A percentile compares a stretch with the other conserved stretches of the same genome.
Evolutionary conservation across 2,113 vertebrate genomes (phyloP).

Genomic region (Cynopterus brachyotis): DNA sequence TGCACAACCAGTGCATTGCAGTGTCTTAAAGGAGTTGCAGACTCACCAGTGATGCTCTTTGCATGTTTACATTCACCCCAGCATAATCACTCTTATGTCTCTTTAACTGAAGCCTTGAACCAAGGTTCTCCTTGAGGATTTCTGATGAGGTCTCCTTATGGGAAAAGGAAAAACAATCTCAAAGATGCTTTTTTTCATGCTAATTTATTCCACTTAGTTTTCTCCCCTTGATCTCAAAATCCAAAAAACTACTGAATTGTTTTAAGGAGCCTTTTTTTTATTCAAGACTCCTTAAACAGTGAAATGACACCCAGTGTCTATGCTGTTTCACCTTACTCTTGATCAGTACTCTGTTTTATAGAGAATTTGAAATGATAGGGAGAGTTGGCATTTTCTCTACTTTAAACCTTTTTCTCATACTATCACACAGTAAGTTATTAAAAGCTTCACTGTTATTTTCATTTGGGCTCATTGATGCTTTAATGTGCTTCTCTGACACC

Average conservation of each 20-base stretch:
- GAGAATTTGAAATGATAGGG: rapidly evolving
- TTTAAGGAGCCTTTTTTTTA: background rate
- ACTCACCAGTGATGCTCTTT: background rate
- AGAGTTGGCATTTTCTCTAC: background rate
- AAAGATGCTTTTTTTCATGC: background rate
- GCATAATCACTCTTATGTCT: background rate
- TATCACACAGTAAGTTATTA: background rate
- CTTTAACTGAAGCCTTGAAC: background rate
- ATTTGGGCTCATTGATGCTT: background rate
- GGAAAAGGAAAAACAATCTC: background rate
- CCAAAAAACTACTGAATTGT: background rate
- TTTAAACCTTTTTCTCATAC: background rate
- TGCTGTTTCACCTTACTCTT: background rate
- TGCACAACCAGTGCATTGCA: rapidly evolving
- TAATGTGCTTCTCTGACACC: rapidly evolving
- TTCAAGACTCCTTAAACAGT: background rate
- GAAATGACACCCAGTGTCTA: background rate
- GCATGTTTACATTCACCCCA: background rate
- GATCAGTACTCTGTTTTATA: rapidly evolving
- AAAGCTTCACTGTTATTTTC: background rate
- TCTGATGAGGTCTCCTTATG: background rate
- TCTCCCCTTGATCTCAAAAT: background rate
- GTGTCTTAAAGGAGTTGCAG: background rate
- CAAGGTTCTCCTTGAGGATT: background rate
- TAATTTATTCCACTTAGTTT: background rate